These are phyloP conservation scores for Torymus tubicola DNA, from an alignment of 2,888 invertebrate species.

Conservation along the genomic window DNA sequence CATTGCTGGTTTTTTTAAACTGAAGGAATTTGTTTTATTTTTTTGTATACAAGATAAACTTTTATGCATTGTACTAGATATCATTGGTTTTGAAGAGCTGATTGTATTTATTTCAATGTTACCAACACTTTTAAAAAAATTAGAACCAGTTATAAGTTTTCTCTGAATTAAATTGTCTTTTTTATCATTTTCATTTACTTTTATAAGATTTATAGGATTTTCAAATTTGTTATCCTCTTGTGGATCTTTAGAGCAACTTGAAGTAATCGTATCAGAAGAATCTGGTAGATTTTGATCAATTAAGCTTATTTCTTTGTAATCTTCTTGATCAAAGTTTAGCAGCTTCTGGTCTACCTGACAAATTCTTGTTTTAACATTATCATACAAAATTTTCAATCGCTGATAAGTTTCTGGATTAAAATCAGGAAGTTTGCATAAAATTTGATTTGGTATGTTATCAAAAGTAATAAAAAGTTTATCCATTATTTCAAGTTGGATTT, in stretches of 20 bases:
- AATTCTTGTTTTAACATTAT: constrained; percentile 79
- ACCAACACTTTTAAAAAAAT: no score
- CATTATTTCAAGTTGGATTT: constrained; percentile 79
- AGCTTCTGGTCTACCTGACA: constrained; percentile 72
- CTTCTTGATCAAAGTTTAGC: not conserved
- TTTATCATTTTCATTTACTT: not conserved
- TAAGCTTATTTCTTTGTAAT: not conserved
- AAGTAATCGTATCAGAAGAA: not conserved
- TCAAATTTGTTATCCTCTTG: constrained; percentile 1
- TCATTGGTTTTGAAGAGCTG: no score
- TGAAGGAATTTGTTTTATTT: no score
- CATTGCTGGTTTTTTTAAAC: not conserved
- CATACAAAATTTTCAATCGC: constrained; percentile 79
- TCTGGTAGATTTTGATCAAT: not conserved
- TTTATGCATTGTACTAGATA: no score
- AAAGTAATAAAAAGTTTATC: constrained; percentile 82
- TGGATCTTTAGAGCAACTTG: constrained; percentile 12
- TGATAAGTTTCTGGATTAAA: constrained; percentile 79
- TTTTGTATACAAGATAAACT: no score
- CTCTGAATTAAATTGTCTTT: no score
- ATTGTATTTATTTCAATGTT: no score
- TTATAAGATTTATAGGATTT: not conserved
- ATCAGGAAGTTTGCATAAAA: constrained; percentile 81
- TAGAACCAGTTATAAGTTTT: no score
- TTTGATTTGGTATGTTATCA: constrained; percentile 81